Conservation (phyloP, 2,888 invertebrate species). For the Drosophila recens region DNA sequence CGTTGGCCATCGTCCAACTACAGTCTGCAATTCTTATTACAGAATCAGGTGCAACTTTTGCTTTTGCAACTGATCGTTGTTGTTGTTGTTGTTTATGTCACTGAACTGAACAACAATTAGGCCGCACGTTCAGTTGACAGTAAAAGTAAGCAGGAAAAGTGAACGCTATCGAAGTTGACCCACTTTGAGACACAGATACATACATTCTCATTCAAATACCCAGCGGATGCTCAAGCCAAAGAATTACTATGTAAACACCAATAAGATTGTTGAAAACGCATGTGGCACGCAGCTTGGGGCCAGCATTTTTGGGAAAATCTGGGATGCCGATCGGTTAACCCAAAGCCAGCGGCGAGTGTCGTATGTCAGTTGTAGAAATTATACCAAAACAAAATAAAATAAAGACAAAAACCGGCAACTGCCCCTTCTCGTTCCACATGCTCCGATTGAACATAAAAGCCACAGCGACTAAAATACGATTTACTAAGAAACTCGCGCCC, state of each 20-base stretch:
- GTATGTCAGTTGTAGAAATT: conserved; percentile 64
- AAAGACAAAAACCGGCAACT: conserved; percentile 27
- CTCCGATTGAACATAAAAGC: conserved; percentile 6
- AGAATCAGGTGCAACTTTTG: conserved; percentile 80
- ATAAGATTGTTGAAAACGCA: conserved; percentile 41
- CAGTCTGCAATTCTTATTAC: conserved; percentile 72
- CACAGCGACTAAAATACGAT: conserved; percentile 25
- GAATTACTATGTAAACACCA: conserved; percentile 14
- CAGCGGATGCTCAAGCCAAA: conserved; percentile 15
- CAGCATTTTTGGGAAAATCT: conserved; percentile 45
- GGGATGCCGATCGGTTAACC: conserved; percentile 65
- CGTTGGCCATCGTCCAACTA: conserved; percentile 11
- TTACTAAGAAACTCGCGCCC: conserved; percentile 33
- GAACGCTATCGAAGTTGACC: conserved; percentile 73
- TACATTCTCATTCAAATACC: conserved; percentile 43
- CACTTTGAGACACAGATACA: conserved; percentile 34
- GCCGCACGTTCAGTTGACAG: conserved; percentile 73
- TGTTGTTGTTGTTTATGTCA: conserved; percentile 50
- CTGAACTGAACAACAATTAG: conserved; percentile 72
- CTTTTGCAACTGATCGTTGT: conserved; percentile 55
- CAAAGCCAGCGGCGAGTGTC: conserved; percentile 70
- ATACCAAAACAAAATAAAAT: conserved; percentile 37
- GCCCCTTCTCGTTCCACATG: conserved; percentile 1
- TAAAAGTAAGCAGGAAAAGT: conserved; percentile 77
- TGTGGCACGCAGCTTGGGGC: conserved; percentile 38